Evolutionary conservation across 1,140 invertebrate genomes (phyloP).

Genomic region (Elysia chlorotica): DNA sequence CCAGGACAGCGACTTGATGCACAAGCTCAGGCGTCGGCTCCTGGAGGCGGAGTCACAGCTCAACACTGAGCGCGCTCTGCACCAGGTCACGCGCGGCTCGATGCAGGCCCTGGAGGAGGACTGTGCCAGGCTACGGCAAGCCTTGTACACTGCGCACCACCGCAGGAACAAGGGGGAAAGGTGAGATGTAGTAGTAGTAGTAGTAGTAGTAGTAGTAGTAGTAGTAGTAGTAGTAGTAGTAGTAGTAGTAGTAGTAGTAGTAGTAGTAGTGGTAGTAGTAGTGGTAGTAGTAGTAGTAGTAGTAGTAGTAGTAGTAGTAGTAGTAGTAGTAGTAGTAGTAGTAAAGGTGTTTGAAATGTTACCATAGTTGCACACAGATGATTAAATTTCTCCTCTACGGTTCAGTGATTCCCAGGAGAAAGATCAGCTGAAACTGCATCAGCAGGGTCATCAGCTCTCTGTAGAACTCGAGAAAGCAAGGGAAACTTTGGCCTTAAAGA

Average conservation of each 20-base stretch:
- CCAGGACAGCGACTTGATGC: constrained; percentile 29
- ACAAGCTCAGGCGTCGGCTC: constrained; percentile 35
- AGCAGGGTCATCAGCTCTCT: constrained; percentile 43
- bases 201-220: no score
- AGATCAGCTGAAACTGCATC: constrained; percentile 37
- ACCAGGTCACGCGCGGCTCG: constrained; percentile 48
- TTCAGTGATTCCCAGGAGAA: no score
- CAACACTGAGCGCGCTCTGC: constrained; percentile 50
- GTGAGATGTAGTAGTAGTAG: not conserved
- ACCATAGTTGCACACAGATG: no score
- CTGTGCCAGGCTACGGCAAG: constrained; percentile 42
- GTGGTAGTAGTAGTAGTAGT: no score
- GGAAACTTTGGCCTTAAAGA: constrained; percentile 46
- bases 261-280: no score
- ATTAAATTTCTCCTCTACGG: no score
- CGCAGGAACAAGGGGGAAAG: constrained; percentile 24
- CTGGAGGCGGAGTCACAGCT: constrained; percentile 42
- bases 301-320: no score
- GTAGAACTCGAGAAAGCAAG: constrained; percentile 45
- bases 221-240: no score
- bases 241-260: no score
- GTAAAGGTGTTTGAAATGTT: no score
- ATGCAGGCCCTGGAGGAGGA: constrained; percentile 52
- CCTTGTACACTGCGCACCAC: constrained; percentile 33
- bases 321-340: no score